Conservation (phyloP, 2,797 vertebrate species). For the Mastacembelus armatus region DNA sequence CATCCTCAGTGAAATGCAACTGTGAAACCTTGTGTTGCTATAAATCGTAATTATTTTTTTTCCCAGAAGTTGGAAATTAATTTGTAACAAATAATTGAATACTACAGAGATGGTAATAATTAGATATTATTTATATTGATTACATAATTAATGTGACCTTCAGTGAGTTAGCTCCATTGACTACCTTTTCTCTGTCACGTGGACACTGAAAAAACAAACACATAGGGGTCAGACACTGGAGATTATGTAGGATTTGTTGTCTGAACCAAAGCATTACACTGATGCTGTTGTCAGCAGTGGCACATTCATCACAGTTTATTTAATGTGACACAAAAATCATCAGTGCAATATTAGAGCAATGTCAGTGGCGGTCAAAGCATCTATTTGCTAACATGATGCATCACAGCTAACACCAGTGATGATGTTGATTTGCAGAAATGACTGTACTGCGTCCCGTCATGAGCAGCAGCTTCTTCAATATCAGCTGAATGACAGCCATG, state of each 20-base stretch:
- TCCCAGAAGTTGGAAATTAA: conserved; percentile 1
- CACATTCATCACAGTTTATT: conserved; percentile 26
- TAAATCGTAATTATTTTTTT: conserved; percentile 32
- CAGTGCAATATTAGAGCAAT: conserved; percentile 39
- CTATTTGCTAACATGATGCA: conserved; percentile 42
- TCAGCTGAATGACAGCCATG: conserved; percentile 34
- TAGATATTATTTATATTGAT: not conserved
- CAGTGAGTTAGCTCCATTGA: not conserved
- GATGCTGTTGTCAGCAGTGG: conserved; percentile 18
- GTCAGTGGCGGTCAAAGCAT: conserved; percentile 48
- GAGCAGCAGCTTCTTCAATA: conserved; percentile 32
- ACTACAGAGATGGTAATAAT: not conserved
- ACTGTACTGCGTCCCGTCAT: conserved; percentile 24
- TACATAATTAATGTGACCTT: conserved; percentile 3
- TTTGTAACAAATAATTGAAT: conserved; percentile 8
- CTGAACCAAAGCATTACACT: not conserved
- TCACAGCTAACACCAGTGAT: conserved; percentile 6
- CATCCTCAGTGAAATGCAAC: not conserved
- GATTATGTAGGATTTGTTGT: not conserved
- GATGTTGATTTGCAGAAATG: conserved; percentile 37
- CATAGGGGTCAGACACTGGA: not conserved
- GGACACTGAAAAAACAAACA: not conserved
- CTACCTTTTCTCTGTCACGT: not conserved
- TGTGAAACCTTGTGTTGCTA: conserved; percentile 4
- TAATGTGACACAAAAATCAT: conserved; percentile 38